A percentile compares a stretch with the other conserved stretches of the same genome.
Evolutionary conservation across 2,888 invertebrate genomes (phyloP).

Genomic region (Drosophila meridionalis): DNA sequence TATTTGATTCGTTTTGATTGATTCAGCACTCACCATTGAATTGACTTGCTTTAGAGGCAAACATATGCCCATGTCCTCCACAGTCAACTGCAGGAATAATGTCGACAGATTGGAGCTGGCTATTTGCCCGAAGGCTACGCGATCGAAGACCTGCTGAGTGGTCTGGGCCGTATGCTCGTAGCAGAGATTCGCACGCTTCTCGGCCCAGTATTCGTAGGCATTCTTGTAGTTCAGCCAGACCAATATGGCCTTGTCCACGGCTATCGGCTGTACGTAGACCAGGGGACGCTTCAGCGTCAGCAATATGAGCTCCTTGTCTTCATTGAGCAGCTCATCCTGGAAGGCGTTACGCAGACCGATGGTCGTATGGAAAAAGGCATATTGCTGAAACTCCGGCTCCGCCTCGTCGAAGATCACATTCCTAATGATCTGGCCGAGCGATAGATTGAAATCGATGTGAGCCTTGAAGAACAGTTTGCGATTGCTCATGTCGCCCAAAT

Average conservation of each 20-base stretch:
- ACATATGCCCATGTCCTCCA: constrained; percentile 98
- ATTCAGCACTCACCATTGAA: constrained; percentile 84
- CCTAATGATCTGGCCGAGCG: constrained; percentile 96
- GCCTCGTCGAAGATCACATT: constrained; percentile 99
- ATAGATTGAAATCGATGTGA: constrained; percentile 96
- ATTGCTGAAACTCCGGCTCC: constrained; percentile 98
- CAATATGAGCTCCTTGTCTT: constrained; percentile 94
- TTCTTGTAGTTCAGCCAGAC: constrained; percentile 99
- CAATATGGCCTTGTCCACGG: constrained; percentile 98
- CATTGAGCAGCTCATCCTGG: constrained; percentile 95
- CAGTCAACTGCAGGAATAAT: constrained; percentile 96
- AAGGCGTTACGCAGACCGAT: constrained; percentile 93
- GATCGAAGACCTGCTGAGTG: constrained; percentile 87
- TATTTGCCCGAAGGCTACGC: constrained; percentile 92
- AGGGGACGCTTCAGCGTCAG: constrained; percentile 96
- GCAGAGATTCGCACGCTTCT: constrained; percentile 95
- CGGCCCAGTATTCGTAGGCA: constrained; percentile 99
- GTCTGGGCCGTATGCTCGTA: constrained; percentile 89
- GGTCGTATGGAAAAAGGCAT: constrained; percentile 98
- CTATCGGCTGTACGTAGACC: constrained; percentile 98
- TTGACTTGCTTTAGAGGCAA: constrained; percentile 94
- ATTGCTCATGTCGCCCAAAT: constrained; percentile 89
- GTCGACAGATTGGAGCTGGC: constrained; percentile 94
- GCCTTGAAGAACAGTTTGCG: constrained; percentile 92
- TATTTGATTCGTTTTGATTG: no score